Evolutionary conservation across 2,888 invertebrate genomes (phyloP), one percentile per base, ranked within the genome.

Genomic region (Bimastos eiseni): DNA sequence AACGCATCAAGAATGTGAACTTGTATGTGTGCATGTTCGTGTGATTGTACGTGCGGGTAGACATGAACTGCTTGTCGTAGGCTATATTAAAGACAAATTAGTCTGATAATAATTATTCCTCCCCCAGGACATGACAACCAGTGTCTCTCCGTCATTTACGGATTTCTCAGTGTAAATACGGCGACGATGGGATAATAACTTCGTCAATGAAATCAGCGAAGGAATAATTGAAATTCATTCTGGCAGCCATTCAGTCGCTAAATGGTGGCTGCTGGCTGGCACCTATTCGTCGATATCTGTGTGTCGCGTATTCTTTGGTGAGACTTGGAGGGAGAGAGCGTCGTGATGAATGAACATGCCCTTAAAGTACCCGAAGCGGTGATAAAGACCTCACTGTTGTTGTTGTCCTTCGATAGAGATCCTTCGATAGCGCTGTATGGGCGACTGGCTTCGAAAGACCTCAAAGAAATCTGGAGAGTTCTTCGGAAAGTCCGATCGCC

Each of bases 171-270:
- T 4, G 11, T 24, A 49, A 49, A 49, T 13, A 70, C 70, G 70
- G 70, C 70, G n/a, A 30, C 70, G 70, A 70, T 70, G 70, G 70
- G 70, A 70, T 70, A 70, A 70, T 70, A 70, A 70, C n/a, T 70
- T 70, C 70, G 30, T 11, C 70, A n/a, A 70, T n/a, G n/a, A 70
- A 70, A 70, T 70, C 70, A 70, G n/a, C 30, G n/a, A 70, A 70
- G 6, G 13, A n/a, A 70, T 70, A 70, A 70, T 70, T 70, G 30
- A 70, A 70, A 70, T 70, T 3, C 70, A n/a, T 70, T 70, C 70
- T 70, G 70, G n/a, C 70, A 70, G n/a, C 70, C 70, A 70, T 70
- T 70, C 30, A n/a, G n/a, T 11, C 70, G 70, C 70, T 70, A 70
- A 70, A n/a, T 70, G 70, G 70, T n/a, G 70, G 41, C 8, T 41